These are phyloP conservation scores for Lordiphosa stackelbergi DNA, from an alignment of 1,140 invertebrate species.

Conservation along the genomic window DNA sequence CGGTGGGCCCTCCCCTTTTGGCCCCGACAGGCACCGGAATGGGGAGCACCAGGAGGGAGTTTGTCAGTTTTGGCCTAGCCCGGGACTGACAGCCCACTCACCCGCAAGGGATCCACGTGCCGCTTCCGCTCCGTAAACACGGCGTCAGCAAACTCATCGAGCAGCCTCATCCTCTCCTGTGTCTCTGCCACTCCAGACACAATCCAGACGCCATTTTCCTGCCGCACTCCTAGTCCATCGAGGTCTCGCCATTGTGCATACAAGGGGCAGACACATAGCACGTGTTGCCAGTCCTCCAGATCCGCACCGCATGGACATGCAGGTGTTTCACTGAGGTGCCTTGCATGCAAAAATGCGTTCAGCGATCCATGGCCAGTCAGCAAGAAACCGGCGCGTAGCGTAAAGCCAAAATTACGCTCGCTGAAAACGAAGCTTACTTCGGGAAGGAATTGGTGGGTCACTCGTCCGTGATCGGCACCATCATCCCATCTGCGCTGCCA, in stretches of 20 bases:
- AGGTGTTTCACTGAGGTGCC: conserved; percentile 12
- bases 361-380: no score
- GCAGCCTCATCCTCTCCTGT: not conserved
- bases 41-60: not conserved
- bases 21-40: not conserved
- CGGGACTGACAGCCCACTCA: no score
- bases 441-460: no score
- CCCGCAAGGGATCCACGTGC: no score
- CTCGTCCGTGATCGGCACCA: no score
- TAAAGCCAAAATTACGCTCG: conserved; percentile 11
- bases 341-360: conserved; percentile 10
- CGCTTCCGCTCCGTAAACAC: no score
- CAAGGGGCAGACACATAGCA: not conserved
- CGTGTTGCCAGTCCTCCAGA: not conserved
- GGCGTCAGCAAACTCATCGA: no score
- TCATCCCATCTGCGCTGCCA: conserved; percentile 20
- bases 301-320: conserved; percentile 1
- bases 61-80: no score
- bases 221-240: no score
- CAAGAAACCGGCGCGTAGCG: conserved; percentile 4
- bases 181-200: not conserved
- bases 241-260: no score
- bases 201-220: not conserved
- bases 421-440: conserved; percentile 4
- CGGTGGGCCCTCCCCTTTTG: no score